These are phyloP conservation scores for Atethmia centrago DNA, from an alignment of 2,888 invertebrate species.

Conservation along the genomic window DNA sequence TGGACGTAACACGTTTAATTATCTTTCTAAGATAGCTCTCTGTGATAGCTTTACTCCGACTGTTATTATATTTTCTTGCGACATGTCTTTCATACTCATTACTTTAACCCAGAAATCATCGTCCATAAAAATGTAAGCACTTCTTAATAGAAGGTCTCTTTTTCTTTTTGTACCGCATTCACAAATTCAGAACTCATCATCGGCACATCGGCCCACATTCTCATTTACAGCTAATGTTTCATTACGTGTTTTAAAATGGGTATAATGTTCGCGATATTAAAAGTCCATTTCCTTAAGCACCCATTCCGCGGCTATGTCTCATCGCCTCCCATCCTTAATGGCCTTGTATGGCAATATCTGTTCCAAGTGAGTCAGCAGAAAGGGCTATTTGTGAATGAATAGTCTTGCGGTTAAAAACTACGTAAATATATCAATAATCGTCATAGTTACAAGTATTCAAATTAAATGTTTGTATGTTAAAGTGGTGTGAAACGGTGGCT, in stretches of 20 bases:
- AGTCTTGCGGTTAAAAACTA: constrained; percentile 56
- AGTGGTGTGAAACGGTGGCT: constrained; percentile 21
- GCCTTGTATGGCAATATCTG: constrained; percentile 70
- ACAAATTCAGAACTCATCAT: constrained; percentile 58
- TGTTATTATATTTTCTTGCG: constrained; percentile 9
- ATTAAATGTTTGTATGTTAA: constrained; percentile 32
- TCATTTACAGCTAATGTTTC: constrained; percentile 60
- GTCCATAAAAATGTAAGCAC: constrained; percentile 37
- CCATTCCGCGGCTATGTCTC: constrained; percentile 69
- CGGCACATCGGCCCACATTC: constrained; percentile 46
- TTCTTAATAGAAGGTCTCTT: constrained; percentile 41
- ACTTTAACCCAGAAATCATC: constrained; percentile 29
- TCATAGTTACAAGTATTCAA: constrained; percentile 40
- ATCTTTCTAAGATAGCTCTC: not conserved
- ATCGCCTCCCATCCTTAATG: constrained; percentile 65
- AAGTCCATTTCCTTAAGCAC: constrained; percentile 73
- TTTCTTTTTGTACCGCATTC: constrained; percentile 31
- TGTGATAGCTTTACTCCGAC: not conserved
- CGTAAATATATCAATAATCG: constrained; percentile 29
- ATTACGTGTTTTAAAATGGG: constrained; percentile 58
- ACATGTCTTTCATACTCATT: constrained; percentile 22
- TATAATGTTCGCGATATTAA: constrained; percentile 68
- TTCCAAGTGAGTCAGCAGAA: constrained; percentile 56
- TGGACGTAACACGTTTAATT: not conserved
- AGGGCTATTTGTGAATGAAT: constrained; percentile 55